Base-by-base conservation (phyloP, 1,140 invertebrate species). In the Bombus polaris region DNA sequence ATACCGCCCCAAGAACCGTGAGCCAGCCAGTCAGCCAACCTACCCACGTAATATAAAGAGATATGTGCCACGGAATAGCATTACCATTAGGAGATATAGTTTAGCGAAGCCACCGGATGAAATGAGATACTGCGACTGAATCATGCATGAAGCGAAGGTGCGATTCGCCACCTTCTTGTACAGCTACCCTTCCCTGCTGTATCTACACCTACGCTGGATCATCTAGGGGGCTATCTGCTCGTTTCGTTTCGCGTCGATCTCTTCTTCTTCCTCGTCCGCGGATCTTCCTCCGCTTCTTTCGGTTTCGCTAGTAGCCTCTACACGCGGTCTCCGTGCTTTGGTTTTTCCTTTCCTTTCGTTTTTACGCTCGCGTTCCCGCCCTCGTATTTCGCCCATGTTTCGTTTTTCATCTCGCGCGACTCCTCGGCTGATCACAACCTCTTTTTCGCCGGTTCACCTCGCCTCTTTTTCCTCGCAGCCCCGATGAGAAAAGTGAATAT, bases 61-160 rank as follows among this genome's bases (percentile, higher is more conserved):
- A 94, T 95, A 94, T 95, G 94, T 94, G 93, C 93, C 89, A 88
- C 88, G 90, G 94, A 94, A 95, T 95, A 93, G 92, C 93, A 95
- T 95, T 95, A 95, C 93, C 94, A 95, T 95, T 95, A 95, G 93
- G 92, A 95, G 92, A 94, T 95, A 95, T 93, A 94, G 95, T 95
- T 95, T 94, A 95, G 93, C 94, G 94, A 88, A 92, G 93, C 93
- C 93, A 92, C 92, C 92, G 92, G 93, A 95, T 95, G 94, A 95
- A 95, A 95, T 95, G 94, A 95, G 94, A 95, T 95, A 95, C 94
- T 94, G 93, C 92, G 93, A 85, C 93, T 95, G 94, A 95, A 95
- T 95, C 95, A 95, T 95, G 95, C 94, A 95, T 95, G 95, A 95
- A 94, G 91, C 87, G 81, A 93, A 94, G 92, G 92, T 93, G 91